Conservation (phyloP, 2,888 invertebrate genomes). For the Luperina testacea region DNA sequence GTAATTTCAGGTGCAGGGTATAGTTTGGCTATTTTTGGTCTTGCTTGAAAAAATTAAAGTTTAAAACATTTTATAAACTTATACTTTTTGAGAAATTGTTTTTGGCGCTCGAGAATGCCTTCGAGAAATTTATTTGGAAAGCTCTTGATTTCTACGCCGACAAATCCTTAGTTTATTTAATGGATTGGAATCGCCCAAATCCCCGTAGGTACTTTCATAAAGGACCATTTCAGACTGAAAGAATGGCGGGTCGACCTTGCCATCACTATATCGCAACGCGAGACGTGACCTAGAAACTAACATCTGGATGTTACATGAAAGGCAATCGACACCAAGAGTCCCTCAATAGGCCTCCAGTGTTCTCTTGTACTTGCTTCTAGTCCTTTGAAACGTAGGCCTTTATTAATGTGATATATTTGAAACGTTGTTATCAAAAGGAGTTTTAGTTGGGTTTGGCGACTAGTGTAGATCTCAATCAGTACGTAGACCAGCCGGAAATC, state of each 20-base stretch:
- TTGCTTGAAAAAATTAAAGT: neutral
- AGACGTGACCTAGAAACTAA: slow-evolving; percentile 57
- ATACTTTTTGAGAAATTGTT: neutral
- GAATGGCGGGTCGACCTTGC: slow-evolving; percentile 38
- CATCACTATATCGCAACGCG: neutral
- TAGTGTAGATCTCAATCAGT: neutral
- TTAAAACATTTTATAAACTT: too few species aligned
- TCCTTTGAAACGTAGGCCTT: neutral
- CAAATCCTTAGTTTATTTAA: neutral
- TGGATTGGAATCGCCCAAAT: neutral
- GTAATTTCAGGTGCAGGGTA: neutral
- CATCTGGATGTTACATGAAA: slow-evolving; percentile 62
- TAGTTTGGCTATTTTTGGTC: neutral
- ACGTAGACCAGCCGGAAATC: neutral
- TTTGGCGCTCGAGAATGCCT: neutral
- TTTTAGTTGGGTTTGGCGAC: neutral
- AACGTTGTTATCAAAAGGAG: neutral
- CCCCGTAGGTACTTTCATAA: neutral
- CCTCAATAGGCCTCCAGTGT: slow-evolving; percentile 38
- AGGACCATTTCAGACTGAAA: slow-evolving; percentile 18
- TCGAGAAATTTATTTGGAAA: neutral
- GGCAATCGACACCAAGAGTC: slow-evolving; percentile 18
- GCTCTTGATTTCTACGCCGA: neutral
- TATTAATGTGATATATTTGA: neutral
- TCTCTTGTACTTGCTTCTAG: neutral